These are phyloP conservation scores for Anguilla japonica DNA, from an alignment of 2,113 vertebrate genomes.

Conservation along the genomic window DNA sequence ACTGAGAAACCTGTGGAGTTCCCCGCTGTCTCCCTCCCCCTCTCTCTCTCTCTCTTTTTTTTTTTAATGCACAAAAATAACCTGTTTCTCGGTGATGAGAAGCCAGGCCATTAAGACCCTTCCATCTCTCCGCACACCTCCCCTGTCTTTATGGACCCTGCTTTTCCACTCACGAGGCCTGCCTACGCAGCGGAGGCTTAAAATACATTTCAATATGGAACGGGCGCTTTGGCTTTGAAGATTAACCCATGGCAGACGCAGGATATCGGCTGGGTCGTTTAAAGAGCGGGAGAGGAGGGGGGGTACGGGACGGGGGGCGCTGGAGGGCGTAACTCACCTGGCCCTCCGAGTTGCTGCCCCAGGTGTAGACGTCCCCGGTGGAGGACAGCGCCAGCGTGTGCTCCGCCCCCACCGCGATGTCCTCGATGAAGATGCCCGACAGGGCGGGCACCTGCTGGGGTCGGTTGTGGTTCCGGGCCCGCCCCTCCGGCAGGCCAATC, in stretches of 20 bases:
- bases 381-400: conserved; percentile 76
- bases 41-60: not conserved
- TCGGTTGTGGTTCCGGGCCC: conserved; percentile 81
- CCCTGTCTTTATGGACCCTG: not conserved
- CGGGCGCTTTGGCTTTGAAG: not conserved
- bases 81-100: conserved; percentile 12
- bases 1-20: conserved; percentile 20
- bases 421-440: conserved; percentile 73
- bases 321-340: conserved; percentile 62
- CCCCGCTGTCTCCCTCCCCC: no score
- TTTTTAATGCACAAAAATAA: conserved; percentile 24
- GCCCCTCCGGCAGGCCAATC: conserved; percentile 79
- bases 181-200: not conserved
- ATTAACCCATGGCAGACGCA: not conserved
- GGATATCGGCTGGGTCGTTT: no score
- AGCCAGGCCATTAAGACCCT: conserved; percentile 27
- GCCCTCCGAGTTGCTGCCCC: conserved; percentile 84
- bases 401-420: conserved; percentile 79
- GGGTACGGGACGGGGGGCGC: not conserved
- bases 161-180: not conserved
- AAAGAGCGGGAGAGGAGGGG: not conserved
- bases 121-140: not conserved
- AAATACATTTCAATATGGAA: not conserved
- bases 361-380: conserved; percentile 76
- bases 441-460: conserved; percentile 76